Evolutionary conservation across 1,140 invertebrate genomes (phyloP), one percentile per base, ranked within the genome.

Genomic region (Araneus ventricosus): DNA sequence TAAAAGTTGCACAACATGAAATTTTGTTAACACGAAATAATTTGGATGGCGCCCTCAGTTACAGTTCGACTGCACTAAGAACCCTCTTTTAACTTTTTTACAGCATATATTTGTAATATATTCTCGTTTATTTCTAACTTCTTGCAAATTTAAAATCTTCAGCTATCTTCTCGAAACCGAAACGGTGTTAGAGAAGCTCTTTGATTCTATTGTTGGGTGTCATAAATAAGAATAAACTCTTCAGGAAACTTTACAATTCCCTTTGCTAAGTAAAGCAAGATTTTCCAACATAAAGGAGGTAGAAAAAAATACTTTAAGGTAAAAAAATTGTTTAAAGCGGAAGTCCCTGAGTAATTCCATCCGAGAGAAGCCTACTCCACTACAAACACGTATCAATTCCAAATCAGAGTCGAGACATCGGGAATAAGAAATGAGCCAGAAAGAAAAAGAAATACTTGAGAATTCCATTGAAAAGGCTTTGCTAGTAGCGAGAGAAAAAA

Each of bases 351-450:
- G 70, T 75, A 75, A 75, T 75, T 75, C 70, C 70, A 75, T 75
- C 70, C 4, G 30, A 20, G 70, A 37, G 17, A 34, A 75, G 30
- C n/a, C 70, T 34, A 22, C 70, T 75, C 22, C 70, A 75, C 70
- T 34, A 75, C 70, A 75, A 75, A 75, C 70, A 34, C 70, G 70
- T 75, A 75, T 75, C 70, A 75, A 75, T 75, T 75, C 70, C 14
- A 75, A 75, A 75, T 75, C 70, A 75, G 30, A 34, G 70, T 75
- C 70, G 70, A 75, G 17, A 75, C 70, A 75, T 75, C 70, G 20
- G 37, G 70, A 75, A 75, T 75, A 75, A 75, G 70, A 75, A 75
- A 75, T 75, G 70, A 75, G 27, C 70, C 70, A 37, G 70, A 75
- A 75, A 3, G 30, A 70, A 70, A 37, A 75, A 34, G n/a, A 63